Evolutionary conservation across 1,140 invertebrate species (phyloP).

Genomic region (Gryllus bimaculatus): DNA sequence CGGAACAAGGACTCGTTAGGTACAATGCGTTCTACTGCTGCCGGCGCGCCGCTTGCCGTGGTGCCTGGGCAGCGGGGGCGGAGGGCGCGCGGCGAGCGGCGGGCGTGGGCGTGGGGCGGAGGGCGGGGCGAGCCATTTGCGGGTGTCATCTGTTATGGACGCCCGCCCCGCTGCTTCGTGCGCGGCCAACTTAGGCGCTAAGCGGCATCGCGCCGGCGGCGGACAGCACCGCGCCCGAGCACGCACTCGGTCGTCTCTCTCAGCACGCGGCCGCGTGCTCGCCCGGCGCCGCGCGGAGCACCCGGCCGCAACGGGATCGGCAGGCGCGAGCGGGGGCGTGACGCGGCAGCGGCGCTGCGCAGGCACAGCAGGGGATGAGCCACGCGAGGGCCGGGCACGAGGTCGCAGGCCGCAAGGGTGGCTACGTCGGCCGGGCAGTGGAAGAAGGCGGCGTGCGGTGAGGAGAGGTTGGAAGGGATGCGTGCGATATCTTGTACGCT

Average conservation of each 20-base stretch:
- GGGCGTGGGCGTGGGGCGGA: no score
- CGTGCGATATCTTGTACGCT: neutral
- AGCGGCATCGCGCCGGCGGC: neutral
- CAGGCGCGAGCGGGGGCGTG: neutral
- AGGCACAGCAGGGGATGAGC: neutral
- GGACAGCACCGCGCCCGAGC: neutral
- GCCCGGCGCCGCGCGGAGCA: neutral
- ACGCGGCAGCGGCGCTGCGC: neutral
- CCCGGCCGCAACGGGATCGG: neutral
- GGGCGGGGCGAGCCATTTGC: no score
- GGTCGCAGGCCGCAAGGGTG: neutral
- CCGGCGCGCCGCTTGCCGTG: no score
- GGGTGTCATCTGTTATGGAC: no score
- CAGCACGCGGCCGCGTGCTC: no score
- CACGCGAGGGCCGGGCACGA: no score
- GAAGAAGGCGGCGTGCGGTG: neutral
- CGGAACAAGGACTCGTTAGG: neutral
- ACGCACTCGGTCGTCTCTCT: neutral
- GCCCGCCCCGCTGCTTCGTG: no score
- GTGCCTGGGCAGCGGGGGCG: no score
- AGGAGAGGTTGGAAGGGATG: neutral
- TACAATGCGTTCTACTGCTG: neutral
- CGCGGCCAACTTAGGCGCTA: no score
- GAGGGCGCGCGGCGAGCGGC: no score
- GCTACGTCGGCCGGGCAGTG: neutral